Conservation (phyloP, 1,140 invertebrate species). For the Nasonia giraulti region DNA sequence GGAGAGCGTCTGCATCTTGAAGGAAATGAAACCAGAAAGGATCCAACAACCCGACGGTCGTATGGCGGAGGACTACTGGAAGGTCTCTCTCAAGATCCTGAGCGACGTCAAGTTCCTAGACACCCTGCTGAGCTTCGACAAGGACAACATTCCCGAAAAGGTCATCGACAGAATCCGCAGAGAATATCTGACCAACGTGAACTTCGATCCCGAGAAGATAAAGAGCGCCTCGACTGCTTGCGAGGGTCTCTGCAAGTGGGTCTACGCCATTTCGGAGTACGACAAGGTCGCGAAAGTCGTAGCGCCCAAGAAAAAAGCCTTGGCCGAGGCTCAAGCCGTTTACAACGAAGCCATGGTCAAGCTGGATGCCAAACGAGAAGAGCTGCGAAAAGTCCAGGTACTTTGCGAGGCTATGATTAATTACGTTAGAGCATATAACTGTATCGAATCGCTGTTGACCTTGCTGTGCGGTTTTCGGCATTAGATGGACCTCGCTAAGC, state of each 20-base stretch:
- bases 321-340: slow-evolving; percentile 84
- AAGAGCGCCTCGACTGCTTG: slow-evolving; percentile 85
- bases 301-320: slow-evolving; percentile 86
- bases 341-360: slow-evolving; percentile 81
- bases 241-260: slow-evolving; percentile 92
- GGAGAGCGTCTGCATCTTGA: slow-evolving; percentile 96
- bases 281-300: slow-evolving; percentile 93
- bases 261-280: slow-evolving; percentile 93
- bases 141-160: slow-evolving; percentile 89
- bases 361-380: slow-evolving; percentile 84
- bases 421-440: too few species aligned
- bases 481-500: slow-evolving; percentile 61
- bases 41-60: slow-evolving; percentile 84
- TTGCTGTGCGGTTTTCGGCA: too few species aligned
- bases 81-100: slow-evolving; percentile 90
- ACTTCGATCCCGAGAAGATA: slow-evolving; percentile 94
- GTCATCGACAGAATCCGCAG: slow-evolving; percentile 90
- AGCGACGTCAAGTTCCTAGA: slow-evolving; percentile 94
- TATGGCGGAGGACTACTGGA: slow-evolving; percentile 93
- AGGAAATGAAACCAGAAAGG: slow-evolving; percentile 90
- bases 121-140: slow-evolving; percentile 89
- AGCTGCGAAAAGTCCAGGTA: slow-evolving; percentile 79
- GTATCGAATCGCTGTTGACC: too few species aligned
- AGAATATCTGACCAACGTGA: slow-evolving; percentile 87
- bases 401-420: too few species aligned